Evolutionary conservation across 2,888 invertebrate species (phyloP).

Genomic region (Catocala sponsa): DNA sequence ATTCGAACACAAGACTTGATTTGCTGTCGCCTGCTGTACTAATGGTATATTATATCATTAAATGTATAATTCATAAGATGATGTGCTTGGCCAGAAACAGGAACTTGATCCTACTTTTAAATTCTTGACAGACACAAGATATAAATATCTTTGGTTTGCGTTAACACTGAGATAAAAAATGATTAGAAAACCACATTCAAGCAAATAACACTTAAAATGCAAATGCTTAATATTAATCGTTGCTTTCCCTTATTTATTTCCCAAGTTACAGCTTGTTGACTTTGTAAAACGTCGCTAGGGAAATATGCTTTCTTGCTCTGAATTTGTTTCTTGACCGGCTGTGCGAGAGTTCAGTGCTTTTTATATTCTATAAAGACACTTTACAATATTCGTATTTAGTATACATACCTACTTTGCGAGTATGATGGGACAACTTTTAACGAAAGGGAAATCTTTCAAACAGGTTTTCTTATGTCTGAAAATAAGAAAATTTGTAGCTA

Average conservation of each 20-base stretch:
- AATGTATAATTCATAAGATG: too few species aligned
- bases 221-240: constrained; percentile 78
- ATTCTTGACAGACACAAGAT: constrained; percentile 1
- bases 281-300: constrained; percentile 82
- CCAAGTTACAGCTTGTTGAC: constrained; percentile 84
- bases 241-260: constrained; percentile 80
- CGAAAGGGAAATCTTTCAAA: too few species aligned
- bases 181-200: constrained; percentile 39
- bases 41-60: too few species aligned
- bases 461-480: too few species aligned
- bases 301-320: constrained; percentile 80
- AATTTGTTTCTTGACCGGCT: constrained; percentile 77
- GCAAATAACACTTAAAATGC: constrained; percentile 45
- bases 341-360: constrained; percentile 54
- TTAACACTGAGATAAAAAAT: constrained; percentile 35
- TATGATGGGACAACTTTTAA: too few species aligned
- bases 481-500: too few species aligned
- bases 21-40: too few species aligned
- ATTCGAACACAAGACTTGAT: too few species aligned
- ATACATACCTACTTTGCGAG: not conserved
- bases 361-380: constrained; percentile 23
- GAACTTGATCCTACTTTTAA: too few species aligned
- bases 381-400: constrained; percentile 13
- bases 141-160: constrained; percentile 8
- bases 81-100: too few species aligned